Base-by-base conservation (phyloP, 2,888 invertebrate genomes). In the Aplocera efformata region DNA sequence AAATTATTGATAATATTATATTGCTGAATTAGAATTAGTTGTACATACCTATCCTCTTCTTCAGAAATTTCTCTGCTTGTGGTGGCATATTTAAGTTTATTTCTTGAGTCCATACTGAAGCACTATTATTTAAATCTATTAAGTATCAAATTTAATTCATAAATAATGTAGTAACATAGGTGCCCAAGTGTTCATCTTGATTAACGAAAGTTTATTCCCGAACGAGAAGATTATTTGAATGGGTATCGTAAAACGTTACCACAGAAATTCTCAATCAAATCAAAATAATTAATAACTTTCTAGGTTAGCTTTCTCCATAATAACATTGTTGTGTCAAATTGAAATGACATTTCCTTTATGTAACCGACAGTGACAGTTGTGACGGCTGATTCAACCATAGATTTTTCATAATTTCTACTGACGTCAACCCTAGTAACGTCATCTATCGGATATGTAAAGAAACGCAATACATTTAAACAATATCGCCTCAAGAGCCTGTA, bases 1-100 rank as follows among this genome's bases (percentile, higher is more conserved):
- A n/a, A n/a, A n/a, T n/a, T n/a, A n/a, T n/a, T n/a, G n/a, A n/a
- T n/a, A n/a, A n/a, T n/a, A n/a, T n/a, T n/a, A n/a, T n/a, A n/a
- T n/a, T n/a, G n/a, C n/a, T n/a, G n/a, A n/a, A n/a, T n/a, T n/a
- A n/a, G n/a, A n/a, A n/a, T 3, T 10, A 8, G 9, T 9, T 30
- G 2, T 6, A 30, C 25, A 5, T 26, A 85, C 85, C 78, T 72
- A 46, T 84, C 85, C 41, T 85, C 85, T 38, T 84, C 84, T 25
- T 81, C 79, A 13, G 60, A 57, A 3, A 54, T 50, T 46, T 79
- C 77, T 57, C 69, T 71, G 60, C 82, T 85, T 3, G 78, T 73
- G 32, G 66, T 60, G 8, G 82, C 60, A 39, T 61, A 51, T 66
- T 67, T 53, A 24, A 53, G 53, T 56, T 68, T 67, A 28, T 45